phyloP scores from a whole-genome alignment of 2,888 invertebrate species.

The Parthenolecanium corni region DNA sequence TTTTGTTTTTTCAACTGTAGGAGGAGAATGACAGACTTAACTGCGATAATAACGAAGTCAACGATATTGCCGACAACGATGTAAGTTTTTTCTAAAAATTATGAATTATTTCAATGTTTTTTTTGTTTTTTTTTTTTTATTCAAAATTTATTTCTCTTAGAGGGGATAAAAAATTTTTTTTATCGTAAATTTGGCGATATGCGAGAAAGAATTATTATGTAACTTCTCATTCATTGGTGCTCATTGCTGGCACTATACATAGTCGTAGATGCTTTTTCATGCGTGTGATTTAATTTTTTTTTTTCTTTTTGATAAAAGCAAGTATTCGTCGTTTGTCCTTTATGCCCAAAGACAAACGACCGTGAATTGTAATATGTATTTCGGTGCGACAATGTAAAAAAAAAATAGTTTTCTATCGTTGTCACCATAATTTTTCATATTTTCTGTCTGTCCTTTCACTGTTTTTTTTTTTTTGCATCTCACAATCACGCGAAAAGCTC shows the following conservation, averaged over 20 bases:
- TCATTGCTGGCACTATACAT: background rate
- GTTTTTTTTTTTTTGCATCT: too few relatives aligned
- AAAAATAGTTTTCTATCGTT: too few relatives aligned
- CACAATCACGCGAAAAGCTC: too few relatives aligned
- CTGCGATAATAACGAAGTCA: conserved; percentile 9
- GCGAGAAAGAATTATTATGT: background rate
- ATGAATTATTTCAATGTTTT: conserved; percentile 38
- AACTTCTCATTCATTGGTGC: background rate
- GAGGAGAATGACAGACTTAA: conserved; percentile 13
- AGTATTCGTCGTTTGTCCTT: too few relatives aligned
- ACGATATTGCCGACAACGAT: conserved; percentile 19
- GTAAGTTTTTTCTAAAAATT: too few relatives aligned
- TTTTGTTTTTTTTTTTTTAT: background rate
- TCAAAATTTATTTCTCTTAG: background rate
- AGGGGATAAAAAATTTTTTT: background rate
- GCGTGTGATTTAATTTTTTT: background rate
- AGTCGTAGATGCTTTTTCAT: background rate
- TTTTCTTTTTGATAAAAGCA: background rate
- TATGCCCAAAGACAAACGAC: too few relatives aligned
- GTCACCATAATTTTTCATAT: too few relatives aligned
- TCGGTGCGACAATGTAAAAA: too few relatives aligned
- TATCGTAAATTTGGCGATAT: background rate
- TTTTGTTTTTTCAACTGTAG: background rate
- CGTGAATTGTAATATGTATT: too few relatives aligned
- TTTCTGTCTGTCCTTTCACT: too few relatives aligned